A percentile compares a stretch with the other conserved stretches of the same genome.
Evolutionary conservation across 2,797 vertebrate species (phyloP).

Genomic region (Coregonus ussuriensis): DNA sequence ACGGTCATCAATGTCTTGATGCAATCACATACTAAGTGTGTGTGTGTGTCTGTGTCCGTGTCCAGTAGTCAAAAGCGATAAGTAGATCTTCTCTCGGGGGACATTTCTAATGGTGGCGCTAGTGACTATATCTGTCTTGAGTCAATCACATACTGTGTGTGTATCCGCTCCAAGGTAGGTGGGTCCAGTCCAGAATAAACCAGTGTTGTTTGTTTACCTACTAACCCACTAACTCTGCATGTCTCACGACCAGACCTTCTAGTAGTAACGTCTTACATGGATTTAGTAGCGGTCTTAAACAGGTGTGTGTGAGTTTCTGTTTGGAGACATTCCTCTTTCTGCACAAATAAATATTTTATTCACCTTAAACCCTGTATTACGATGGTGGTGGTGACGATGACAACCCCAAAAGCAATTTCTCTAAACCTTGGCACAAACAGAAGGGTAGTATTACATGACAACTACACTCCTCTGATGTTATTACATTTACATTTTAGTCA

Average conservation of each 20-base stretch:
- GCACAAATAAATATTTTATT: slow-evolving; percentile 20
- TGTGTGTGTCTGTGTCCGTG: no score
- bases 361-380: slow-evolving; percentile 19
- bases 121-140: background rate
- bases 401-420: slow-evolving; percentile 65
- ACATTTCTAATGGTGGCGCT: no score
- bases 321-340: slow-evolving; percentile 56
- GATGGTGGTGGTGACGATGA: slow-evolving; percentile 20
- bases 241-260: background rate
- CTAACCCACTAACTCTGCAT: background rate
- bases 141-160: background rate
- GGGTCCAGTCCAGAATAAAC: background rate
- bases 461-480: slow-evolving; percentile 48
- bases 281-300: slow-evolving; percentile 1
- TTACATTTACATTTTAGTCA: no score
- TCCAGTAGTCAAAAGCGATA: no score
- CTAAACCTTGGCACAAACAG: slow-evolving; percentile 56
- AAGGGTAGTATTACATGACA: slow-evolving; percentile 34
- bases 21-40: background rate
- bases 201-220: background rate
- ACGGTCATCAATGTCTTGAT: background rate
- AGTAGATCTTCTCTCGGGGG: no score
- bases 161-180: background rate
- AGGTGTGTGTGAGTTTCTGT: slow-evolving; percentile 16
- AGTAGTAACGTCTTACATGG: background rate